Evolutionary conservation across 2,113 vertebrate species (phyloP).

Genomic region (Sturnus vulgaris): DNA sequence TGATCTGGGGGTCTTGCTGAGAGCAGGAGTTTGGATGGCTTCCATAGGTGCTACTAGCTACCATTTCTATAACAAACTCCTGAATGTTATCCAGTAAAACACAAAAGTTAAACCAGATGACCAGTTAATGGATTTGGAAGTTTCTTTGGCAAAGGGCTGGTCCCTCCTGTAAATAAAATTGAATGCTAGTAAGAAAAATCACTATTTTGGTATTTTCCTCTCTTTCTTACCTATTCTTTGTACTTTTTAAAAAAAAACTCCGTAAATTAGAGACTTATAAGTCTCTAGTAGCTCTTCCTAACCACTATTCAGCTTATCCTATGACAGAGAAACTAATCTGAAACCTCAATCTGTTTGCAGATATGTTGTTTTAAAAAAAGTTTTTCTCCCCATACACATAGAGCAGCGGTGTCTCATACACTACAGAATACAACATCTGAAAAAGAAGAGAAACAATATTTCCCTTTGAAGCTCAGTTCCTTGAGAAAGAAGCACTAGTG

Average conservation of each 20-base stretch:
- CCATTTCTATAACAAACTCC: neutral
- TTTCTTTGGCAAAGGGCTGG: neutral
- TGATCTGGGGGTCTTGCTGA: neutral
- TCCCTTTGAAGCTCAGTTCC: conserved; percentile 40
- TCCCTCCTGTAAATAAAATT: neutral
- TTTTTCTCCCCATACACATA: neutral
- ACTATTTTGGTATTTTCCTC: neutral
- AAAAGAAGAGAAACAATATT: conserved; percentile 18
- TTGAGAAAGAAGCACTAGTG: conserved; percentile 21
- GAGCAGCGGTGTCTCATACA: neutral
- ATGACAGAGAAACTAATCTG: neutral
- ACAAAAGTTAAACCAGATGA: neutral
- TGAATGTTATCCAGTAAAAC: neutral
- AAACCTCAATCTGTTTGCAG: neutral
- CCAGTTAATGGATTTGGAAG: neutral
- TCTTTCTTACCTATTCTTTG: neutral
- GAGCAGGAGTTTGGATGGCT: neutral
- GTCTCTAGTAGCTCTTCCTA: neutral
- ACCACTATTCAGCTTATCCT: neutral
- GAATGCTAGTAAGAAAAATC: neutral
- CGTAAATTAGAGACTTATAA: neutral
- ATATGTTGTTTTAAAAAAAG: neutral
- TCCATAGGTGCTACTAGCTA: neutral
- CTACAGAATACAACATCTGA: neutral
- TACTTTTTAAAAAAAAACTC: neutral